These are phyloP conservation scores for Branchinecta lynchi DNA, from an alignment of 1,140 invertebrate genomes.

Conservation along the genomic window DNA sequence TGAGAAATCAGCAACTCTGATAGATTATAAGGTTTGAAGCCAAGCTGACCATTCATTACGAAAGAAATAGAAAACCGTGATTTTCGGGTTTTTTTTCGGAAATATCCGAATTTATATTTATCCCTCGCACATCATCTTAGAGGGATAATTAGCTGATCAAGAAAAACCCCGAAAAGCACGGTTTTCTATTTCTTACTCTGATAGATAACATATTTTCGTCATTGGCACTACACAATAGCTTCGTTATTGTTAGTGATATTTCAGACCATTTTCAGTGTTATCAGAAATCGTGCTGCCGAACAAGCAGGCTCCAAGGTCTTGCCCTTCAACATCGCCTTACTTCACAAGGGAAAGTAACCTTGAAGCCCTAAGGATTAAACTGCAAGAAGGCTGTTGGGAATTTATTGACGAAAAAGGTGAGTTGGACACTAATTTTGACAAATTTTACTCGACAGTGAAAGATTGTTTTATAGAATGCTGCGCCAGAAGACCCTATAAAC, in stretches of 20 bases:
- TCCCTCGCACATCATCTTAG: too few relatives aligned
- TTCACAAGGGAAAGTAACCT: not conserved
- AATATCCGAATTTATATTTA: too few relatives aligned
- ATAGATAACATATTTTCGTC: not conserved
- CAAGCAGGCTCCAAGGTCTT: not conserved
- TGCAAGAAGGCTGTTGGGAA: not conserved
- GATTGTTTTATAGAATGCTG: not conserved
- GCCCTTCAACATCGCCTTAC: not conserved
- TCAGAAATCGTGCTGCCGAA: not conserved
- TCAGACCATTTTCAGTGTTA: not conserved
- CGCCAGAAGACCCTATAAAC: not conserved
- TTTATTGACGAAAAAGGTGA: not conserved
- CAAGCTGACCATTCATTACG: too few relatives aligned
- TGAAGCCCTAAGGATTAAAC: not conserved
- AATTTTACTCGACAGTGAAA: slow-evolving; percentile 7
- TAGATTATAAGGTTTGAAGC: too few relatives aligned
- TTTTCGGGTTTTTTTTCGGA: too few relatives aligned
- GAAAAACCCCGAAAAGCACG: too few relatives aligned
- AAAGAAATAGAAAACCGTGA: too few relatives aligned
- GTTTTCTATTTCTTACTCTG: too few relatives aligned
- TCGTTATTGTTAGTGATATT: slow-evolving; percentile 2
- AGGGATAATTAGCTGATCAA: too few relatives aligned
- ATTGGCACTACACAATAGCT: not conserved
- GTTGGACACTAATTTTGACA: not conserved
- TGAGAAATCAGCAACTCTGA: not conserved